phyloP scores from a whole-genome alignment of 2,888 invertebrate species.

The Mesoligia furuncula region DNA sequence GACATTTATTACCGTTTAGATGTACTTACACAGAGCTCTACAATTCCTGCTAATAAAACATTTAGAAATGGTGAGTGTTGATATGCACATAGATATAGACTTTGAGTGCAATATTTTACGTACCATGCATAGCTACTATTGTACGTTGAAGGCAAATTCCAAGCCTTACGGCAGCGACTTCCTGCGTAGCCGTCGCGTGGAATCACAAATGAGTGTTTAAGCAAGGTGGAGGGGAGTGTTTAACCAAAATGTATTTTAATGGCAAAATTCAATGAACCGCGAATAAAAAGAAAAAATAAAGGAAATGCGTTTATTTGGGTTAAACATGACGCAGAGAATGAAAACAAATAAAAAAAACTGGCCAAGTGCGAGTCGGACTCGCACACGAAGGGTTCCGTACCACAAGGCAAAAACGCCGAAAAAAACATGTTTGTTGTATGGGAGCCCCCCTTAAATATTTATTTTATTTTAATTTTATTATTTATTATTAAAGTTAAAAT shows the following conservation, averaged over 20 bases:
- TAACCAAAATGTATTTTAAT: constrained; percentile 18
- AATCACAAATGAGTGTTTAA: constrained; percentile 76
- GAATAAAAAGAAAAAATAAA: background rate
- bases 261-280: background rate
- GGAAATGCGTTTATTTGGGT: background rate
- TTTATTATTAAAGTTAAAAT: no score
- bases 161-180: constrained; percentile 74
- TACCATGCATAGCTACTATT: constrained; percentile 21
- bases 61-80: background rate
- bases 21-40: background rate
- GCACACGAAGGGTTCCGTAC: no score
- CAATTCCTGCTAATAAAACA: background rate
- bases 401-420: no score
- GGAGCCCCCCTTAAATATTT: no score
- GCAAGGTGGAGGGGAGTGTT: constrained; percentile 24
- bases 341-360: background rate
- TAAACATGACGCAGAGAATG: background rate
- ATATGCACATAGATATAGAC: constrained; percentile 6
- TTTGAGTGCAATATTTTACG: constrained; percentile 20
- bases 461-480: no score
- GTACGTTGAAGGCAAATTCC: constrained; percentile 71
- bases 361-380: no score
- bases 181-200: constrained; percentile 78
- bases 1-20: background rate
- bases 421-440: no score